Evolutionary conservation across 2,888 invertebrate genomes (phyloP), one percentile per base, ranked within the genome.

Genomic region (Minunthozetes semirufus): DNA sequence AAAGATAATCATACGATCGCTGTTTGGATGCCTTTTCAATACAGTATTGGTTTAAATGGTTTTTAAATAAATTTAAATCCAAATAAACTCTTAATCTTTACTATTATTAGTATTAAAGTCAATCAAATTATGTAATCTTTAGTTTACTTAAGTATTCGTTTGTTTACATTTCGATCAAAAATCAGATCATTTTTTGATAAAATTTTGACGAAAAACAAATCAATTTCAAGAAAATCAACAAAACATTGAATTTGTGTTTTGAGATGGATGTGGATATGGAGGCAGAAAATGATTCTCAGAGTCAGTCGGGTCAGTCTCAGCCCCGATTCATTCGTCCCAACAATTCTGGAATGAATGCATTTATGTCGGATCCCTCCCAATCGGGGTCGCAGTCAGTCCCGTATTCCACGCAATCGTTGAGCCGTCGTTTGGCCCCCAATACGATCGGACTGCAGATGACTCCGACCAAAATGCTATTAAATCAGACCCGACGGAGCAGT

Each of bases 401-500:
- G 9, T 48, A 70, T 27, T 70, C 70, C 6, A 70, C 70, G 17
- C 70, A 70, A 70, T 70, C 70, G n/a, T 38, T 70, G 46, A 70
- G 48, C 70, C 70, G 70, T 46, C 42, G 70, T 17, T 46, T 70
- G 70, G 48, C 70, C 15, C 70, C 70, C 4, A 46, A 70, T 70
- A 27, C 70, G 17, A 70, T 48, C 46, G 48, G 70, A 19, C 48
- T 70, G 46, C 70, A 48, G 48, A 70, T 70, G 70, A 70, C 70
- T 25, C 70, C 70, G 6, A 70, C 70, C 19, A 70, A 70, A 46
- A 48, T 70, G 70, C 22, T 70, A 13, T 70, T 48, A 17, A 70
- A 70, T 70, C 33, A 75, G 48, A 42, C 46, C 33, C 38, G 76
- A 74, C 33, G 76, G 19, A 61, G 72, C 38, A 74, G 74, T 42